A percentile compares a stretch with the other conserved stretches of the same genome.
Evolutionary conservation across 2,797 vertebrate species (phyloP).

Genomic region (Ceryle rudis): DNA sequence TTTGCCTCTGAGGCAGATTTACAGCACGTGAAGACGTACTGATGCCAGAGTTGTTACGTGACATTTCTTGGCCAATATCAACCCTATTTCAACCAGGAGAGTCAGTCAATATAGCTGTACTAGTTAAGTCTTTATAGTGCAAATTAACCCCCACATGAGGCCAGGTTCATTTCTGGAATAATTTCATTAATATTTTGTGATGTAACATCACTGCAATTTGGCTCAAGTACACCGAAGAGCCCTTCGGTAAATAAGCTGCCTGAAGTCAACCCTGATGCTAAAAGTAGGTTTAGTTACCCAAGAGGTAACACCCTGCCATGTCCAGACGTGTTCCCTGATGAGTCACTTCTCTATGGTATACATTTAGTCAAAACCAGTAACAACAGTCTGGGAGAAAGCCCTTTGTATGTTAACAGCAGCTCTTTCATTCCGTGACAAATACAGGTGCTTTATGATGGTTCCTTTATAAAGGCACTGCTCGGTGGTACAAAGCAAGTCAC

Average conservation of each 20-base stretch:
- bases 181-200: neutral
- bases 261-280: slow-evolving; percentile 42
- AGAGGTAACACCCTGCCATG: slow-evolving; percentile 49
- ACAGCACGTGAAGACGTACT: neutral
- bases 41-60: neutral
- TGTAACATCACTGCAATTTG: slow-evolving; percentile 21
- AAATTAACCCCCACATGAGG: neutral
- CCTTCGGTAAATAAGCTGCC: slow-evolving; percentile 48
- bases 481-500: neutral
- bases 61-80: neutral
- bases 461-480: neutral
- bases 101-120: neutral
- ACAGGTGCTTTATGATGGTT: neutral
- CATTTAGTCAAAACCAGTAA: slow-evolving; percentile 10
- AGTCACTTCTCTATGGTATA: slow-evolving; percentile 45
- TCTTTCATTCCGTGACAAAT: neutral
- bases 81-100: neutral
- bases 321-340: neutral
- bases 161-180: slow-evolving; percentile 42
- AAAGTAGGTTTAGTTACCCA: slow-evolving; percentile 45
- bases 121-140: slow-evolving; percentile 6
- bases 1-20: neutral
- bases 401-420: neutral
- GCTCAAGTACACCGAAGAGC: neutral
- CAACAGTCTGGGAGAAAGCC: neutral